phyloP scores from a whole-genome alignment of 2,797 vertebrate genomes.

The Glyptemys insculpta region DNA sequence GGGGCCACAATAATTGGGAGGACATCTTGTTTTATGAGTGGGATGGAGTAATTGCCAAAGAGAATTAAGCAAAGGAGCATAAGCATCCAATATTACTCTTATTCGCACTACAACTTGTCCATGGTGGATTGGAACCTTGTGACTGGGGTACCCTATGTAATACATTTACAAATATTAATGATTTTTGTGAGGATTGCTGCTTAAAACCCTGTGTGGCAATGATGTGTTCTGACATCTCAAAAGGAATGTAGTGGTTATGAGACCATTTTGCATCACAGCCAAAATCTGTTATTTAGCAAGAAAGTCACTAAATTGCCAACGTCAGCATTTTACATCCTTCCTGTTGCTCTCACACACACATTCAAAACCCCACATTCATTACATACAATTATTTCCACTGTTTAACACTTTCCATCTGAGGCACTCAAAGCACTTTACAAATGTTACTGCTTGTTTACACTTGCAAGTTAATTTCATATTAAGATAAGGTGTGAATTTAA shows the following conservation, averaged over 20 bases:
- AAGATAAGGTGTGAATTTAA: background rate
- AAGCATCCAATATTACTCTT: background rate
- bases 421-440: background rate
- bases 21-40: background rate
- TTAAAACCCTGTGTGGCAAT: background rate
- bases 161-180: background rate
- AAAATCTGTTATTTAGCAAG: background rate
- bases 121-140: background rate
- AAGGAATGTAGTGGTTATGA: background rate
- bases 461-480: background rate
- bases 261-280: background rate
- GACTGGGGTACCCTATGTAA: background rate
- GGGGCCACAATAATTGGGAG: accelerated
- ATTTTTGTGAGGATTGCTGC: background rate
- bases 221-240: background rate
- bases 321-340: background rate
- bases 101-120: background rate
- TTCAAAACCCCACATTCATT: background rate
- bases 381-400: background rate
- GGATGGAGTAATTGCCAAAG: background rate
- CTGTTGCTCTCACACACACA: slow-evolving; percentile 2
- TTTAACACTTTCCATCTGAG: background rate
- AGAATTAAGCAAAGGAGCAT: background rate
- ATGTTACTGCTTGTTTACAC: background rate
- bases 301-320: background rate